A percentile compares a stretch with the other conserved stretches of the same genome.
These are phyloP conservation scores for Eustalomyia histrio DNA, from an alignment of 2,888 invertebrate genomes.

Conservation along the genomic window DNA sequence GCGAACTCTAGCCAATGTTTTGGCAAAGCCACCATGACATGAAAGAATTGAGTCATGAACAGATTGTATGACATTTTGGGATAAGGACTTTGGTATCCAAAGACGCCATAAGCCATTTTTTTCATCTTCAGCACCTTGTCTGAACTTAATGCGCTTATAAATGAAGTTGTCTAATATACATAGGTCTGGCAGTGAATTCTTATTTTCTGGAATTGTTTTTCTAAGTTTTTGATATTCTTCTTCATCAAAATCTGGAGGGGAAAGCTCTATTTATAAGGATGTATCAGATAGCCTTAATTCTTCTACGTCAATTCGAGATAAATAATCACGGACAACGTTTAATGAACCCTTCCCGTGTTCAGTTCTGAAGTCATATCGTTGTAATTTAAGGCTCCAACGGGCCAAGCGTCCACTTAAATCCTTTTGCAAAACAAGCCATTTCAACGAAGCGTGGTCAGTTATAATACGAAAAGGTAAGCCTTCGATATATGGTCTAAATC, in stretches of 20 bases:
- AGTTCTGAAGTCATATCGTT: slow-evolving; percentile 10
- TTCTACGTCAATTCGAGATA: slow-evolving; percentile 20
- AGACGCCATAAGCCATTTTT: slow-evolving; percentile 15
- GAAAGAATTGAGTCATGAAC: not conserved
- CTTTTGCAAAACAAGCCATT: too few species aligned
- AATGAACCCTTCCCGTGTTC: slow-evolving; percentile 11
- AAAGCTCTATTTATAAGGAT: not conserved
- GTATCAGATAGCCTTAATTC: not conserved
- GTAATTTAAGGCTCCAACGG: too few species aligned
- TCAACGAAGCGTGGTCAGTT: too few species aligned
- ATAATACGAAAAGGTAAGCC: slow-evolving; percentile 63
- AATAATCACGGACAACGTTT: slow-evolving; percentile 14
- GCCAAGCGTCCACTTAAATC: too few species aligned
- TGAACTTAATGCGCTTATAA: slow-evolving; percentile 17
- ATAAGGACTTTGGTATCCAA: slow-evolving; percentile 23
- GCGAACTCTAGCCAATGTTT: too few species aligned
- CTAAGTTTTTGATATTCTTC: too few species aligned
- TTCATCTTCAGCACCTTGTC: slow-evolving; percentile 10
- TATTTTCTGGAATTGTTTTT: not conserved
- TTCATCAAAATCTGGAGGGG: slow-evolving; percentile 1
- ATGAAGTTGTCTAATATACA: slow-evolving; percentile 6
- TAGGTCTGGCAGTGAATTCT: slow-evolving; percentile 7
- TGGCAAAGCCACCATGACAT: slow-evolving; percentile 22
- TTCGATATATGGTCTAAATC: slow-evolving; percentile 55
- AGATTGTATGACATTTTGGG: not conserved